phyloP scores from a whole-genome alignment of 2,113 vertebrate genomes.

The Colaptes auratus region DNA sequence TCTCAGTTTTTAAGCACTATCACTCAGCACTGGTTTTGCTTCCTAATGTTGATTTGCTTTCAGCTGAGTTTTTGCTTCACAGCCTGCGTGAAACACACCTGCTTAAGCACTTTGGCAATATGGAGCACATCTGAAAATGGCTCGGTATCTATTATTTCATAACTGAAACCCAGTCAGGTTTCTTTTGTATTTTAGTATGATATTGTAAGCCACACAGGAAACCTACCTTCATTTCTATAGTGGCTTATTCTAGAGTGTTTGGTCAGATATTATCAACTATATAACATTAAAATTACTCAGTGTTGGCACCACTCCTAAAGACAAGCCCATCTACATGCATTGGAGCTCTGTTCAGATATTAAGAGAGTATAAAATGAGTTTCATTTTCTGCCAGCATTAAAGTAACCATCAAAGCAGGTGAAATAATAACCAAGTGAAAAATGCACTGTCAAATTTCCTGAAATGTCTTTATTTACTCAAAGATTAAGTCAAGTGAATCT shows the following conservation, averaged over 20 bases:
- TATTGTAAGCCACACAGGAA: constrained; percentile 69
- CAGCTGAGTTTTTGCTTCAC: constrained; percentile 60
- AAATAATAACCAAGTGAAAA: constrained; percentile 33
- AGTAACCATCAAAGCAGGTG: constrained; percentile 53
- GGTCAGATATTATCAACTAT: constrained; percentile 55
- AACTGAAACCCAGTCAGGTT: constrained; percentile 67
- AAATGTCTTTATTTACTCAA: constrained; percentile 59
- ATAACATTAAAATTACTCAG: constrained; percentile 68
- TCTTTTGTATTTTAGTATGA: constrained; percentile 54
- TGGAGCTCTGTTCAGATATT: not conserved
- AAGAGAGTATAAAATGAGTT: constrained; percentile 55
- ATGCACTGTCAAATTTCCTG: constrained; percentile 41
- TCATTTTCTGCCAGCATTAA: constrained; percentile 66
- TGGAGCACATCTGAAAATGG: constrained; percentile 50
- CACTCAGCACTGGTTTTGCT: constrained; percentile 68
- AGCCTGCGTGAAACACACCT: constrained; percentile 62
- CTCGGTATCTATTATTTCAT: constrained; percentile 70
- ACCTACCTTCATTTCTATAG: constrained; percentile 52
- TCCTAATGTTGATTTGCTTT: constrained; percentile 63
- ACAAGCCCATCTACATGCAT: not conserved
- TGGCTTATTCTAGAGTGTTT: constrained; percentile 52
- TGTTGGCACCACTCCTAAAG: constrained; percentile 36
- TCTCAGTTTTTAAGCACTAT: constrained; percentile 64
- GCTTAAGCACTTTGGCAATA: constrained; percentile 52
- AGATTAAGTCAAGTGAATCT: constrained; percentile 8